phyloP scores from a whole-genome alignment of 92 coral and sea anemone species.

The Meandrina meandrites region DNA sequence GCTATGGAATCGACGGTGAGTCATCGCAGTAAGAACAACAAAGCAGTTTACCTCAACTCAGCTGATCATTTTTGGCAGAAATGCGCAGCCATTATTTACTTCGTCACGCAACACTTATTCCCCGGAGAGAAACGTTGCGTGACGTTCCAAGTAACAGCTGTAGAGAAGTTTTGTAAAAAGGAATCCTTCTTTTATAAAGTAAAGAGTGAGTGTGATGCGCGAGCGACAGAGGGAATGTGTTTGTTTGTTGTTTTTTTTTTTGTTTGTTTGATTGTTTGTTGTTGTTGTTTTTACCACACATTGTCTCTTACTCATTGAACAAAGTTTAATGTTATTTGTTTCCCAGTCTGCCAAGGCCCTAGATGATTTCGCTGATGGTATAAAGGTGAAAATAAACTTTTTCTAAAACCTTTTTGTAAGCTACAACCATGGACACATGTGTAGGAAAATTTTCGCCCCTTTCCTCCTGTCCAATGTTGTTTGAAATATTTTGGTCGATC shows the following conservation, averaged over 20 bases:
- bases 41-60: not conserved
- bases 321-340: not conserved
- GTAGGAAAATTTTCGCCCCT: too few species aligned
- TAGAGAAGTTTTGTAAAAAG: not conserved
- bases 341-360: slow-evolving; percentile 91
- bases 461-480: too few species aligned
- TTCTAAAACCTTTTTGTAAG: not conserved
- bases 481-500: too few species aligned
- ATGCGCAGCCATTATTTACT: not conserved
- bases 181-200: too few species aligned
- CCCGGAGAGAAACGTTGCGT: not conserved
- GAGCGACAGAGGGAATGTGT: not conserved
- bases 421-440: too few species aligned
- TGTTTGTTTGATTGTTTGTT: too few species aligned
- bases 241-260: too few species aligned
- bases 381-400: slow-evolving; percentile 63
- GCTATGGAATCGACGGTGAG: slow-evolving; percentile 85
- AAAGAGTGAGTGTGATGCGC: not conserved
- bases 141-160: not conserved
- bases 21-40: not conserved
- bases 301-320: not conserved
- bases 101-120: not conserved
- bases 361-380: slow-evolving; percentile 97
- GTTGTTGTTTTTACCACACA: too few species aligned
- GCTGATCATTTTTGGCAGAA: not conserved